Conservation (phyloP, 2,888 invertebrate species). For the Agrotis exclamationis region DNA sequence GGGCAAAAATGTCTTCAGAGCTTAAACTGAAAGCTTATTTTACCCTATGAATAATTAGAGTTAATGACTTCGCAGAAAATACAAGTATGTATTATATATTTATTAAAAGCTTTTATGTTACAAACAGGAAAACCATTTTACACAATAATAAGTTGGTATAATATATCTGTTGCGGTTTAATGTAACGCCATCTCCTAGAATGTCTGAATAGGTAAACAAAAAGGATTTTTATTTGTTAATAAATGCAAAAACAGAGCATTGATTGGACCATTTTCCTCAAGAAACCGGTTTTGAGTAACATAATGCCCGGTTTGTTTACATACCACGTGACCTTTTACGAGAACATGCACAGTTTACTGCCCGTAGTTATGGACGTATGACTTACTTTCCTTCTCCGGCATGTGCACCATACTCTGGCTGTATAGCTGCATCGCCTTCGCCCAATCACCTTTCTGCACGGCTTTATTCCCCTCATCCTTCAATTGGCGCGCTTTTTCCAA, state of each 20-base stretch:
- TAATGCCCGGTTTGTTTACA: slow-evolving; percentile 51
- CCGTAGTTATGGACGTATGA: slow-evolving; percentile 68
- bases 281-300: slow-evolving; percentile 26
- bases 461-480: slow-evolving; percentile 94
- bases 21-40: slow-evolving; percentile 18
- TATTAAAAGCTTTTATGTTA: slow-evolving; percentile 6
- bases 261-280: slow-evolving; percentile 41
- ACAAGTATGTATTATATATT: neutral
- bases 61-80: slow-evolving; percentile 37
- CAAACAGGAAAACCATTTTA: slow-evolving; percentile 41
- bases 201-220: slow-evolving; percentile 21
- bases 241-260: slow-evolving; percentile 5
- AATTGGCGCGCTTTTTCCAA: slow-evolving; percentile 91
- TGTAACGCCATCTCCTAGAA: slow-evolving; percentile 14
- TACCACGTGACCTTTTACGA: slow-evolving; percentile 60
- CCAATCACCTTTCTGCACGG: slow-evolving; percentile 94
- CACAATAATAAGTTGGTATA: slow-evolving; percentile 28
- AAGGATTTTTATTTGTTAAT: slow-evolving; percentile 5
- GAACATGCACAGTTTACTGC: slow-evolving; percentile 11
- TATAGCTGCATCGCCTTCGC: slow-evolving; percentile 93
- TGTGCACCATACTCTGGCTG: slow-evolving; percentile 92
- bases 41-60: neutral
- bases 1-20: slow-evolving; percentile 7
- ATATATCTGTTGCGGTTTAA: slow-evolving; percentile 32
- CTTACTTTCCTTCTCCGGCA: slow-evolving; percentile 93